These are phyloP conservation scores for Chrysopa pallens DNA, from an alignment of 1,140 invertebrate genomes.

Conservation along the genomic window DNA sequence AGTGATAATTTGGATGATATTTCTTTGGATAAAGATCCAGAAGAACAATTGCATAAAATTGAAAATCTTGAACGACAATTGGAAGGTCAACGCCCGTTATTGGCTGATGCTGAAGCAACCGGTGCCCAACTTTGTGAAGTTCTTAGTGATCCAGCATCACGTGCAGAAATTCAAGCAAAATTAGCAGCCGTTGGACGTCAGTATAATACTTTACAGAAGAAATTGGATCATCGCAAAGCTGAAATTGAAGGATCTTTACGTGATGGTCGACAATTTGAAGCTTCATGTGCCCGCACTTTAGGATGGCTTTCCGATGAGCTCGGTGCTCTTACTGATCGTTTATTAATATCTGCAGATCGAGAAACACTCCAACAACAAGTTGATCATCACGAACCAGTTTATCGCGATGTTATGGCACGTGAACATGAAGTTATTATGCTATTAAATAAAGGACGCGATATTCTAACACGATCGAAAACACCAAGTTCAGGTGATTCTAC, in stretches of 20 bases:
- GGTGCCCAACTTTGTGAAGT: conserved; percentile 73
- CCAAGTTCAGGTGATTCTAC: conserved; percentile 27
- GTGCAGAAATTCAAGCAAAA: conserved; percentile 79
- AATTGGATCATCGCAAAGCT: conserved; percentile 73
- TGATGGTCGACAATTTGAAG: conserved; percentile 72
- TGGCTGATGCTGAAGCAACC: conserved; percentile 75
- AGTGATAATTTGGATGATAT: conserved; percentile 73
- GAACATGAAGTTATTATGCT: conserved; percentile 91
- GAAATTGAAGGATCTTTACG: conserved; percentile 74
- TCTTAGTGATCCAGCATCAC: conserved; percentile 75
- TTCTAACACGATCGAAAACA: conserved; percentile 37
- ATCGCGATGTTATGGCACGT: conserved; percentile 70
- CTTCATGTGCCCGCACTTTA: conserved; percentile 66
- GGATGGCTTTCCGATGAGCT: conserved; percentile 74
- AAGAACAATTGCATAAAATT: conserved; percentile 71
- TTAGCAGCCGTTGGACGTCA: conserved; percentile 63
- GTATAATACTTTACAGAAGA: conserved; percentile 71
- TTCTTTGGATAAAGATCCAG: conserved; percentile 63
- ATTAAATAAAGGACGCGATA: conserved; percentile 73
- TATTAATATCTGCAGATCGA: conserved; percentile 71
- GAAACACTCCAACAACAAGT: conserved; percentile 72
- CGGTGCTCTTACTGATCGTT: conserved; percentile 49
- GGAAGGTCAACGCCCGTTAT: conserved; percentile 65
- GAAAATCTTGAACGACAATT: conserved; percentile 74
- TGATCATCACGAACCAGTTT: conserved; percentile 72